These are phyloP conservation scores for Antheraea pernyi DNA, from an alignment of 1,140 invertebrate species.

Conservation along the genomic window DNA sequence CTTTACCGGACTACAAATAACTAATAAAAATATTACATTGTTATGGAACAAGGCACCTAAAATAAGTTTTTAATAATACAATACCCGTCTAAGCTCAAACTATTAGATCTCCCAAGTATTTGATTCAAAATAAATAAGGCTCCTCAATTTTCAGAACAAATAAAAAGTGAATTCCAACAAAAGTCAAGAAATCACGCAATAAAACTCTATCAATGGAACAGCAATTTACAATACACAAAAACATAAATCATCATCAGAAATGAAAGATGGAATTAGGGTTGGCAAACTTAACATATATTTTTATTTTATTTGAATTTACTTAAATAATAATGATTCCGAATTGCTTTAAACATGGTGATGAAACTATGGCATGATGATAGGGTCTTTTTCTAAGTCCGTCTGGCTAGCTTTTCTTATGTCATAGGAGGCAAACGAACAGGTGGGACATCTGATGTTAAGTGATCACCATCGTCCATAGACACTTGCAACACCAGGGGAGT, in stretches of 20 bases:
- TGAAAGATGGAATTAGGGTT: slow-evolving; percentile 7
- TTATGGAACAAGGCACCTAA: neutral
- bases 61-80: neutral
- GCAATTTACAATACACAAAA: slow-evolving; percentile 10
- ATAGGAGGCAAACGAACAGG: too few species aligned
- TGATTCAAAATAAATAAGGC: neutral
- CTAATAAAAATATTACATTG: too few species aligned
- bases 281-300: neutral
- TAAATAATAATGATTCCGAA: too few species aligned
- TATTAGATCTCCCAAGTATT: neutral
- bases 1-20: too few species aligned
- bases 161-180: neutral
- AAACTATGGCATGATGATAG: too few species aligned
- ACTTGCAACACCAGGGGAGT: too few species aligned
- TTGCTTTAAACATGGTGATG: too few species aligned
- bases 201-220: slow-evolving; percentile 5
- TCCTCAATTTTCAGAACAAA: slow-evolving; percentile 1
- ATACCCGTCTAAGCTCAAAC: neutral
- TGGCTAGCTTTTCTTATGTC: too few species aligned
- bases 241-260: slow-evolving; percentile 12
- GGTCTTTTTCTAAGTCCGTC: too few species aligned
- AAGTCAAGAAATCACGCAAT: slow-evolving; percentile 2
- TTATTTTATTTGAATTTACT: too few species aligned
- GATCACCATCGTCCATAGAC: too few species aligned
- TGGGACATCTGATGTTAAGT: too few species aligned